Conservation (phyloP, 2,113 vertebrate species). For the Atherinomorus stipes region DNA sequence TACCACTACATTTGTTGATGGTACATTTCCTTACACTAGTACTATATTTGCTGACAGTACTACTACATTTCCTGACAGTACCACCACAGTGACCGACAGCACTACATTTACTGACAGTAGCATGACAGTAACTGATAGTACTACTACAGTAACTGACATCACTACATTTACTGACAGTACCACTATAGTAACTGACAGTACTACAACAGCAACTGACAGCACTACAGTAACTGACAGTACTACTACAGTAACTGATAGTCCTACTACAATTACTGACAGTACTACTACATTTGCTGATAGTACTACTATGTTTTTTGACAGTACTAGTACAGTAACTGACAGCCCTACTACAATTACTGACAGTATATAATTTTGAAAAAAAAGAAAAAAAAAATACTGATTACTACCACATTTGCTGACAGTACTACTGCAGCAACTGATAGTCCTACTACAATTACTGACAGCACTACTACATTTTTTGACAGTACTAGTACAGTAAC, state of each 20-base stretch:
- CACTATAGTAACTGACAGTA: slow-evolving; percentile 32
- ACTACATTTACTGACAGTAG: background rate
- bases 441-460: background rate
- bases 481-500: too few relatives aligned
- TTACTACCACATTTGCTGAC: too few relatives aligned
- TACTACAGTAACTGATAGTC: background rate
- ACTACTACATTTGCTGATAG: background rate
- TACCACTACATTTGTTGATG: background rate
- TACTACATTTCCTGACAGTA: too few relatives aligned
- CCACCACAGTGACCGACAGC: background rate
- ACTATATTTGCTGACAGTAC: background rate
- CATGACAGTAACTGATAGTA: too few relatives aligned
- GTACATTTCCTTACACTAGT: background rate
- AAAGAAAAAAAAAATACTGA: too few relatives aligned
- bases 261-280: background rate
- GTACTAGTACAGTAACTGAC: background rate
- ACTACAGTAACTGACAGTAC: slow-evolving; percentile 34
- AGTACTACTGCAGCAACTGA: too few relatives aligned
- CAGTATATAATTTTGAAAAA: too few relatives aligned
- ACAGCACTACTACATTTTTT: background rate
- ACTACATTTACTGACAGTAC: background rate
- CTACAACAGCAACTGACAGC: background rate
- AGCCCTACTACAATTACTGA: background rate
- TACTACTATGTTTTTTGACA: background rate
- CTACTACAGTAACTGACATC: background rate